A percentile compares a stretch with the other conserved stretches of the same genome.
These are phyloP conservation scores for Caenorhabditis sinica DNA, from an alignment of 2,888 invertebrate species.

Conservation along the genomic window DNA sequence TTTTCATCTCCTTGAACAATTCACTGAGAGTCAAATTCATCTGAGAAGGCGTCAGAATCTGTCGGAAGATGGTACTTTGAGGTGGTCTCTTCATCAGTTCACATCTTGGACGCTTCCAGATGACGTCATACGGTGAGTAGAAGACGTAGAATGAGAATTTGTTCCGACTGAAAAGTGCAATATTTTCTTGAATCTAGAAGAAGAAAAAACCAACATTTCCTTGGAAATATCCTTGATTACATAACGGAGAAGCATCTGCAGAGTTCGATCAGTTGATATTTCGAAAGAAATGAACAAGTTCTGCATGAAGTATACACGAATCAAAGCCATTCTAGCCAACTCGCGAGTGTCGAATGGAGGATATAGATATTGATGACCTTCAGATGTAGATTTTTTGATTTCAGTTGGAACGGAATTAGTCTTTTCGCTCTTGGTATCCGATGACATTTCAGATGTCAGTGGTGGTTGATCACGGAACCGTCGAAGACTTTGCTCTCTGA, in stretches of 20 bases:
- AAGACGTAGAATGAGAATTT: conserved; percentile 47
- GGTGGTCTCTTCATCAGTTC: conserved; percentile 48
- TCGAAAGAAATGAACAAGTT: conserved; percentile 28
- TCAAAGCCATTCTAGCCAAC: neutral
- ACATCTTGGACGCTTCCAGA: conserved; percentile 34
- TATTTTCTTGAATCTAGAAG: neutral
- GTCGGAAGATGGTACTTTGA: conserved; percentile 22
- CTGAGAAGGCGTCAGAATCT: conserved; percentile 24
- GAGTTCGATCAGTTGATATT: conserved; percentile 20
- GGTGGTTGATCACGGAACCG: neutral
- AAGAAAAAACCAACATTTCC: conserved; percentile 30
- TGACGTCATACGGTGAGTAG: conserved; percentile 44
- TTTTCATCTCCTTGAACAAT: conserved; percentile 6
- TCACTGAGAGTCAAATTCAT: conserved; percentile 23
- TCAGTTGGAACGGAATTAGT: neutral
- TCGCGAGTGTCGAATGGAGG: neutral
- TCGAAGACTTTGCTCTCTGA: conserved; percentile 17
- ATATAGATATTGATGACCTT: neutral
- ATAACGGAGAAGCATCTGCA: neutral
- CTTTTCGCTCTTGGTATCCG: neutral
- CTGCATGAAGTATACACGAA: conserved; percentile 41
- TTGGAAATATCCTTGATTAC: conserved; percentile 6
- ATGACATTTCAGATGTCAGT: neutral
- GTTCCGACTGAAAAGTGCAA: conserved; percentile 19
- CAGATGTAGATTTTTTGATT: neutral